These are phyloP conservation scores for Chiloscyllium punctatum DNA, from an alignment of 2,797 vertebrate species.

Conservation along the genomic window DNA sequence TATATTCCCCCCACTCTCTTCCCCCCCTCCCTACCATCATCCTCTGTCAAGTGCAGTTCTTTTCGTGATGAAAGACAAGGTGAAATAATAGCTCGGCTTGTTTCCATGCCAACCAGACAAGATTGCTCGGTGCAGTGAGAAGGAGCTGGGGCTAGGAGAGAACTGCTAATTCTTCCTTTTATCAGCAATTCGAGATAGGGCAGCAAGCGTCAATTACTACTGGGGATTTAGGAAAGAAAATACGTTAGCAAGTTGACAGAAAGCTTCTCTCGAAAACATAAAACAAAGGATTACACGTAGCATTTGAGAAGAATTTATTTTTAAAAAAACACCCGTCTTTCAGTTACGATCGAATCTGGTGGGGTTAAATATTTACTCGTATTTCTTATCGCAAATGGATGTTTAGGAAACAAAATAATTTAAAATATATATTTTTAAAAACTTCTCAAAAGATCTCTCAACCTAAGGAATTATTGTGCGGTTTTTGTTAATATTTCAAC, in stretches of 20 bases:
- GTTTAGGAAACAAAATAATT: not conserved
- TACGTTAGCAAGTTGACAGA: not conserved
- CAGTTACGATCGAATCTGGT: not conserved
- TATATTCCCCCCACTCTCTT: constrained; percentile 52
- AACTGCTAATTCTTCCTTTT: not conserved
- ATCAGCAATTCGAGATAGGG: not conserved
- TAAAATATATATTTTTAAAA: not conserved
- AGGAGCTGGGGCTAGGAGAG: not conserved
- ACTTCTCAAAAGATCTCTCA: not conserved
- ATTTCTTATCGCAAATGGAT: not conserved
- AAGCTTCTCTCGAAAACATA: not conserved
- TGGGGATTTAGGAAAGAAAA: not conserved
- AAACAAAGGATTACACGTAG: not conserved
- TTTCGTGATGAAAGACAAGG: constrained; percentile 98
- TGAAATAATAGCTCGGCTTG: constrained; percentile 87
- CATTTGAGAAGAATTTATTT: not conserved
- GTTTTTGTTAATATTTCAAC: not conserved
- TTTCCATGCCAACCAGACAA: constrained; percentile 93
- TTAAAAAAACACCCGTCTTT: not conserved
- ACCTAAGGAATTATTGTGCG: not conserved
- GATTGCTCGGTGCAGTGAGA: constrained; percentile 67
- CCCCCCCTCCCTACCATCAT: no score
- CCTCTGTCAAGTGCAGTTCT: constrained; percentile 78
- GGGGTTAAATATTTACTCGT: no score
- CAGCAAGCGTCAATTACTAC: not conserved